Base-by-base conservation (phyloP, 2,797 vertebrate species). In the Coendou prehensilis region DNA sequence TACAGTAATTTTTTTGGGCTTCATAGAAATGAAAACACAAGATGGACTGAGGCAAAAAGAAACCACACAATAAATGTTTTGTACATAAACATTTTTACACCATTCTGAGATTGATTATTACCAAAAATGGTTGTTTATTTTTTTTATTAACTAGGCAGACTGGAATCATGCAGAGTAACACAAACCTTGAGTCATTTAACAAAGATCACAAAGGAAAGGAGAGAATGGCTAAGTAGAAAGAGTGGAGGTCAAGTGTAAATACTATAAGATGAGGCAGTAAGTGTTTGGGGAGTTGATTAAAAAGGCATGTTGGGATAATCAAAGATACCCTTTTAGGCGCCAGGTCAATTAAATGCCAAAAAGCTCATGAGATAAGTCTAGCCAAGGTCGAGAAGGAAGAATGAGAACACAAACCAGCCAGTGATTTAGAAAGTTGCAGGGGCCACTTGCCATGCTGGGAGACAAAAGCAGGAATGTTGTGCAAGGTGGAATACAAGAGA, bases 151-250 rank as follows among this genome's bases (percentile, higher is more conserved):
- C 15, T 59, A 95, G 14, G 6, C 67, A 56, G 41, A 61, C 13
- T 79, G 45, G 71, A 76, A 67, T 71, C 61, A 59, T 47, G 22
- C 2, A 30, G 9, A n/a, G 10, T 67, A 50, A 75, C 57, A 47
- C 5, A 41, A 93, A 82, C 30, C 33, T 47, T 10, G 59, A 80
- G 18, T 10, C 23, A 61, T 85, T 82, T 92, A 6, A 37, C 63
- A 59, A 50, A 82, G 9, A 80, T 33, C 26, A 94, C 45, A 94
- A 79, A 95, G 37, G 9, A 94, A 69, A 81, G 33, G 14, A 59
- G 56, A 95, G 1, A 56, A 26, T 47, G 5, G 69, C 71, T 81
- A 61, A 52, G 30, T 9, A 50, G 22, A 91, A 30, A 54, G 56
- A 85, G 9, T 1, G 1, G 33, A 71, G 28, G 63, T 45, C 41